Evolutionary conservation across 2,113 vertebrate genomes (phyloP).

Genomic region (Heterochromis multidens): DNA sequence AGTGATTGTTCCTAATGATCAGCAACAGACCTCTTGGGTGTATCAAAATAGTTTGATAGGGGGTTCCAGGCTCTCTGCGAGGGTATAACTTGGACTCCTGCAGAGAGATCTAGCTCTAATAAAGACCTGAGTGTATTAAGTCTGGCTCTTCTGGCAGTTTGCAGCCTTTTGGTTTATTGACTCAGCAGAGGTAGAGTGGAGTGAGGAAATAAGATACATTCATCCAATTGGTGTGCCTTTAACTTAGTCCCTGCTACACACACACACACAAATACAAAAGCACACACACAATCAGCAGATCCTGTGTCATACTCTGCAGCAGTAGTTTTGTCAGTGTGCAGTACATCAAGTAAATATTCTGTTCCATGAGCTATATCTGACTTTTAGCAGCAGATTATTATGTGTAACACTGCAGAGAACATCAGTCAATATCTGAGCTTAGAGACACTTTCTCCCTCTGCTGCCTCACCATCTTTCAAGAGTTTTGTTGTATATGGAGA

Average conservation of each 20-base stretch:
- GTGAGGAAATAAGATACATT: constrained; percentile 29
- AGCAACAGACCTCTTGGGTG: background rate
- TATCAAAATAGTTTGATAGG: background rate
- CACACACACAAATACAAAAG: background rate
- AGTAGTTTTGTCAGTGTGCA: background rate
- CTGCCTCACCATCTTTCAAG: background rate
- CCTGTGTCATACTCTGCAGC: background rate
- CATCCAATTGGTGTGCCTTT: background rate
- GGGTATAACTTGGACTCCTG: constrained; percentile 14
- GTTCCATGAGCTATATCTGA: background rate
- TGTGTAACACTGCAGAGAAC: background rate
- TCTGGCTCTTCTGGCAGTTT: background rate
- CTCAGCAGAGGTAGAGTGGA: constrained; percentile 7
- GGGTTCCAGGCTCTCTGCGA: background rate
- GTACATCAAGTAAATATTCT: background rate
- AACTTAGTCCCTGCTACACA: background rate
- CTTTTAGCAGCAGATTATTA: background rate
- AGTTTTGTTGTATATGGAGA: background rate
- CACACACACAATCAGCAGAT: background rate
- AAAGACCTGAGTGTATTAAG: constrained; percentile 14
- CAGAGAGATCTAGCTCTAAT: background rate
- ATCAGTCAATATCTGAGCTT: background rate
- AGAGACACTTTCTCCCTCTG: background rate
- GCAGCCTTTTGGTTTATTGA: constrained; percentile 29
- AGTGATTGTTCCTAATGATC: background rate